These are phyloP conservation scores for Apis dorsata DNA, from an alignment of 1,140 invertebrate genomes.

Conservation along the genomic window DNA sequence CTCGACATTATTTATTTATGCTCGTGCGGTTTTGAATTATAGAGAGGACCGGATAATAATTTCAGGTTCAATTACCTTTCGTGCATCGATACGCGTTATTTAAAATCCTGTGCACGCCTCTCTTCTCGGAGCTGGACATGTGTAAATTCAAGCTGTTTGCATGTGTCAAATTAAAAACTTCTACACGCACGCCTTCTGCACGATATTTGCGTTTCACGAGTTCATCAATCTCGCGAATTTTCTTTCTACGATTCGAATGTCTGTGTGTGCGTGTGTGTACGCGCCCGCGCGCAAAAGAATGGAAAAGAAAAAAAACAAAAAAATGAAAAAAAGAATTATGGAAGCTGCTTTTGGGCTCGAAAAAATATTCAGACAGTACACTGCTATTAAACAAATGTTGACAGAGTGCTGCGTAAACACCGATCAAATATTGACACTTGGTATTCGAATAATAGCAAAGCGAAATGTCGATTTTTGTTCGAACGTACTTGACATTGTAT, in stretches of 20 bases:
- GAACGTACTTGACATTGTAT: neutral
- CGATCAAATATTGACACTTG: slow-evolving; percentile 17
- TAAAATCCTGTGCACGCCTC: slow-evolving; percentile 18
- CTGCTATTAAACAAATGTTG: slow-evolving; percentile 23
- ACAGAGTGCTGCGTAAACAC: slow-evolving; percentile 25
- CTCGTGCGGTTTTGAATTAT: slow-evolving; percentile 25
- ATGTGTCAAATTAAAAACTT: slow-evolving; percentile 38
- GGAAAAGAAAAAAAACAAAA: neutral
- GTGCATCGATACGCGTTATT: slow-evolving; percentile 41
- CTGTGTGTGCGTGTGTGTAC: too few relatives aligned
- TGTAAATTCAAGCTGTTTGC: slow-evolving; percentile 45
- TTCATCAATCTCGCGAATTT: neutral
- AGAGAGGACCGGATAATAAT: slow-evolving; percentile 33
- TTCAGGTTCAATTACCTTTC: slow-evolving; percentile 45
- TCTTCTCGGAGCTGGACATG: neutral
- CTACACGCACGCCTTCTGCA: neutral
- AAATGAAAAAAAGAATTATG: neutral
- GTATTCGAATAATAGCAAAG: slow-evolving; percentile 24
- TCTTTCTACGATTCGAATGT: neutral
- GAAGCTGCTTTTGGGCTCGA: neutral
- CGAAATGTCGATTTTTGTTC: slow-evolving; percentile 13
- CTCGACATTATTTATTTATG: slow-evolving; percentile 14
- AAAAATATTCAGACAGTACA: slow-evolving; percentile 26
- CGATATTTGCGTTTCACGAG: slow-evolving; percentile 7
- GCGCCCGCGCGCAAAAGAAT: neutral